Base-by-base conservation (phyloP, 2,888 invertebrate genomes). In the Tachina lurida region DNA sequence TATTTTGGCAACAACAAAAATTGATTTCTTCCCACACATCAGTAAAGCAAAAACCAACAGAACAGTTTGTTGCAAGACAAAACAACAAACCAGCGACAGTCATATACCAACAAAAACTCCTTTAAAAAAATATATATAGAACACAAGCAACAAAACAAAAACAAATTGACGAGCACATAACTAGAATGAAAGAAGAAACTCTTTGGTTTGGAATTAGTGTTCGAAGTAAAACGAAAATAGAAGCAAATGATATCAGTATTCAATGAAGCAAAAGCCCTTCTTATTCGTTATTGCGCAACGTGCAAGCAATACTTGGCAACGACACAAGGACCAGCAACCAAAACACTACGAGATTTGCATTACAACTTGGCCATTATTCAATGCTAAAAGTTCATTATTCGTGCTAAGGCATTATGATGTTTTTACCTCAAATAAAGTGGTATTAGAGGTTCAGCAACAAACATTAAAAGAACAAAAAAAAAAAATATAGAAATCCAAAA, bases 401-500 rank as follows among this genome's bases (percentile, higher is more conserved):
- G 70, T 73, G 58, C 65, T 75, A 43, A 49, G 56, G 41, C 13
- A 67, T 67, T 73, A 65, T 75, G 49, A 45, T 74, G 74, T 74
- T 78, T 78, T 80, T 76, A 80, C 84, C 80, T 77, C 81, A 78
- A 81, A 81, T 74, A 81, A 58, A 81, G 84, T 84, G 73, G 73
- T 73, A 84, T 70, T 74, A 74, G 78, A 68, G 84, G 74, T 74
- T 62, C 19, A 45, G 41, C 49, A 62, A 62, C 52, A 84, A 43
- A 45, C 71, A 76, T 8, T 52, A 65, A 10, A 15, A 71, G 13
- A 47, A 31, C 3, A 22, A 22, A 1, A 22, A 63, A 56, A 63
- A 47, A 68, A 41, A 62, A 5, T 31, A 1, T 31, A 31, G 31
- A 31, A 62, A 76, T 65, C 65, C 68, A 54, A 68, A 65, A 68